Conservation (phyloP, 2,888 invertebrate genomes). For the Euspilapteryx auroguttella region DNA sequence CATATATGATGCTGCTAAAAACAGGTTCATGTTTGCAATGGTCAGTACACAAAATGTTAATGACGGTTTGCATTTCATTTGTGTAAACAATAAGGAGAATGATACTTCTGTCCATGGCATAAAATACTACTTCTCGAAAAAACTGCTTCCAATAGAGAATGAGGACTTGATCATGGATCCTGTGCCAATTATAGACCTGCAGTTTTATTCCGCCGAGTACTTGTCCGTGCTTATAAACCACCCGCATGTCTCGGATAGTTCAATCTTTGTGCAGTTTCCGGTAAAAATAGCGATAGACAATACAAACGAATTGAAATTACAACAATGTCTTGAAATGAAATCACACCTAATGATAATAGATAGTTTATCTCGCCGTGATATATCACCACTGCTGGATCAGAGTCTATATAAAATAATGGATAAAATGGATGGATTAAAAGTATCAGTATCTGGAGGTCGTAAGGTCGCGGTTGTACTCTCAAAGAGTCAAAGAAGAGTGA, state of each 20-base stretch:
- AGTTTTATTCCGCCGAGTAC: slow-evolving; percentile 74
- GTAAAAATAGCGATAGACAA: slow-evolving; percentile 45
- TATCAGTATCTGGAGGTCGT: slow-evolving; percentile 83
- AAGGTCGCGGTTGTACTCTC: slow-evolving; percentile 86
- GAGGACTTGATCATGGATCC: slow-evolving; percentile 15
- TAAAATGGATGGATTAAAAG: slow-evolving; percentile 65
- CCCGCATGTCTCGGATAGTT: slow-evolving; percentile 31
- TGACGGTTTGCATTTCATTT: slow-evolving; percentile 51
- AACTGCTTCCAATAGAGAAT: slow-evolving; percentile 22
- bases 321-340: slow-evolving; percentile 34
- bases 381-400: slow-evolving; percentile 51
- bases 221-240: slow-evolving; percentile 72
- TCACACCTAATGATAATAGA: slow-evolving; percentile 35
- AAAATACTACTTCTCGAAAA: slow-evolving; percentile 54
- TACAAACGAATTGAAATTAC: slow-evolving; percentile 29
- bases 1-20: slow-evolving; percentile 42
- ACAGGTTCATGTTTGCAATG: slow-evolving; percentile 54
- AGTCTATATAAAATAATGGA: slow-evolving; percentile 64
- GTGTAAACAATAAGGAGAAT: slow-evolving; percentile 42
- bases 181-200: slow-evolving; percentile 65
- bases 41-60: slow-evolving; percentile 30
- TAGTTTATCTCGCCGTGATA: slow-evolving; percentile 49
- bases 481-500: slow-evolving; percentile 76
- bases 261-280: slow-evolving; percentile 52
- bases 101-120: slow-evolving; percentile 42